These are phyloP conservation scores for Tubulanus polymorphus DNA, from an alignment of 2,888 invertebrate genomes.

Conservation along the genomic window DNA sequence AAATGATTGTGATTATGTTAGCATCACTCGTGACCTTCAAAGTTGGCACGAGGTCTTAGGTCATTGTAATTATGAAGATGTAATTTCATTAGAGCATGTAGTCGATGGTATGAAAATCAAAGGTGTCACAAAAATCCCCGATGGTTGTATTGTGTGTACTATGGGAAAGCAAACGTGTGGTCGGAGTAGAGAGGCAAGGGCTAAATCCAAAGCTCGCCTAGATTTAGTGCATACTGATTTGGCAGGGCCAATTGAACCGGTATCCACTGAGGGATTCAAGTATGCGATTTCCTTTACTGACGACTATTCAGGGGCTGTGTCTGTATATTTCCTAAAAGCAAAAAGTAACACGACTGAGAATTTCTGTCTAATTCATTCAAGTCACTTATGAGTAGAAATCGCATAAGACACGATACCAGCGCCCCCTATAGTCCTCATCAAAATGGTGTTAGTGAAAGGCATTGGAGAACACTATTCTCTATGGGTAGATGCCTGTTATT, in stretches of 20 bases:
- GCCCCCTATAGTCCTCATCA: slow-evolving; percentile 12
- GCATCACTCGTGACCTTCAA: not conserved
- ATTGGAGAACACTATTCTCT: slow-evolving; percentile 18
- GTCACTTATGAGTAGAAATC: not conserved
- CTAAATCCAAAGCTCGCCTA: not conserved
- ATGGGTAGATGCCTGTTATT: slow-evolving; percentile 18
- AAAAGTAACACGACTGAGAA: too few relatives aligned
- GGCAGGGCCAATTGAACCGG: slow-evolving; percentile 13
- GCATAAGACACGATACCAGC: slow-evolving; percentile 7
- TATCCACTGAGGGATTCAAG: slow-evolving; percentile 13
- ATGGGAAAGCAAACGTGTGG: slow-evolving; percentile 14
- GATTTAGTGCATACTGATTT: slow-evolving; percentile 13
- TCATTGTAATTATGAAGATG: slow-evolving; percentile 17
- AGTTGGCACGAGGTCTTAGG: slow-evolving; percentile 17
- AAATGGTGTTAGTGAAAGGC: slow-evolving; percentile 13
- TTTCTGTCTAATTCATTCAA: not conserved
- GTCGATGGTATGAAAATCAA: slow-evolving; percentile 12
- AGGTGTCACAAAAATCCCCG: slow-evolving; percentile 1
- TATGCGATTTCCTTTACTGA: slow-evolving; percentile 16
- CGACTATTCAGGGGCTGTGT: slow-evolving; percentile 12
- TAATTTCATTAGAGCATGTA: slow-evolving; percentile 12
- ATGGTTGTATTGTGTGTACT: slow-evolving; percentile 12
- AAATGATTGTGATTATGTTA: not conserved
- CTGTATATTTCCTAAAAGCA: slow-evolving; percentile 15
- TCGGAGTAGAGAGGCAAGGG: slow-evolving; percentile 11